Base-by-base conservation (phyloP, 1,140 invertebrate genomes). In the Bombus affinis region DNA sequence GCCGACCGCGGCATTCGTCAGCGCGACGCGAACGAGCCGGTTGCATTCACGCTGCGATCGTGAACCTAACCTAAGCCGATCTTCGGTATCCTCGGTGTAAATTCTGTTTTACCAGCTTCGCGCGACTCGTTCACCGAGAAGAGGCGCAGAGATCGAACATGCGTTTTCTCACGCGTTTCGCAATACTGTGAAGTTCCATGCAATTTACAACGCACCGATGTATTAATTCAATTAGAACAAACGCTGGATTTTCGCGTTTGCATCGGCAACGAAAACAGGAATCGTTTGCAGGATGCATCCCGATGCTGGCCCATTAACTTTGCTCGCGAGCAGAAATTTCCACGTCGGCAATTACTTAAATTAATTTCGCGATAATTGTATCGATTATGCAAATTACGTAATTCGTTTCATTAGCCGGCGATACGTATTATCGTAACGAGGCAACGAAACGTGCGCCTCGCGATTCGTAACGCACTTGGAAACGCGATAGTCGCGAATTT, bases 311-410 rank as follows among this genome's bases (percentile, higher is more conserved):
- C 77, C 68, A 53, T 72, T 79, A 59, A 80, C 76, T 80, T 66
- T 71, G 72, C 76, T 53, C 76, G 59, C 75, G 42, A 53, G 53
- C 68, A 15, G 32, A 71, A 73, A 72, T 85, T 85, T 85, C 83
- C 83, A 70, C 76, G 53, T 70, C 53, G 68, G 15, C 83, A 72
- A 73, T 73, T 80, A 72, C 68, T 65, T 70, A 44, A 80, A 86
- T 86, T 89, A 85, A 81, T 88, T 77, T 81, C 66, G 32, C 81
- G 71, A 81, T 62, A 81, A 80, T 81, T 85, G 37, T 70, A 79
- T 75, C 28, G 72, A 75, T 85, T 85, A 85, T 53, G 83, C 68
- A 62, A 62, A 85, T 85, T 80, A 65, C 42, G 77, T 73, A 62
- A 72, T 80, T 80, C 53, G 57, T 85, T 85, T 85, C 71, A 85